Base-by-base conservation (phyloP, 1,140 invertebrate species). In the Andricus grossulariae region DNA sequence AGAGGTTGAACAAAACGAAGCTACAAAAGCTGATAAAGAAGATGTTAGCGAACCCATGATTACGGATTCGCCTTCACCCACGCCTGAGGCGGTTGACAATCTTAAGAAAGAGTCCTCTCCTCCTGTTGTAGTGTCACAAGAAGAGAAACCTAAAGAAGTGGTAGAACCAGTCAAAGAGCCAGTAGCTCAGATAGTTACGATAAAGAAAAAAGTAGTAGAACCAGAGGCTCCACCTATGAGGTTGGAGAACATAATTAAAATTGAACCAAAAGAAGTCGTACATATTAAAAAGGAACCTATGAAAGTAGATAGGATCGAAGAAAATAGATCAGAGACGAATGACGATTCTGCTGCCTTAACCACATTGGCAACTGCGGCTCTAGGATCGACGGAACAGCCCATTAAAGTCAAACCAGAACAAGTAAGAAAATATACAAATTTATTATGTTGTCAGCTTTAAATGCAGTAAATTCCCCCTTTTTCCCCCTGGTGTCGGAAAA, bases 311-410 rank as follows among this genome's bases (percentile, higher is more conserved):
- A 89, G 88, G 21, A 79, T 85, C 2, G 86, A 88, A 13, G 85
- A 88, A 2, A 70, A 72, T 0, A 85, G 86, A 74, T 18, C 83
- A 2, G 83, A 85, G 51, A 82, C 81, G 8, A 81, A 88, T 11
- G 91, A 90, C 71, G 92, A 91, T 78, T 88, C 91, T 73, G 95
- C 95, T 86, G 94, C 95, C n/a, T 87, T 96, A 54, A 93, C 94
- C 50, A 96, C 95, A 1, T 87, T 96, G 15, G 95, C 95, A 15
- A 94, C 94, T 55, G 96, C 95, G 75, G 95, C 95, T 21, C 92
- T 95, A 32, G 92, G 93, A 78, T 93, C 92, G 21, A 91, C 92
- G 5, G 92, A 93, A 80, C 90, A 91, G 78, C 80, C 83, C 60
- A 83, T 90, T 13, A 91, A 90, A 79, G 77, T 84, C 77, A 90